Evolutionary conservation across 2,888 invertebrate genomes (phyloP).

Genomic region (Macrosoma leucophasiata): DNA sequence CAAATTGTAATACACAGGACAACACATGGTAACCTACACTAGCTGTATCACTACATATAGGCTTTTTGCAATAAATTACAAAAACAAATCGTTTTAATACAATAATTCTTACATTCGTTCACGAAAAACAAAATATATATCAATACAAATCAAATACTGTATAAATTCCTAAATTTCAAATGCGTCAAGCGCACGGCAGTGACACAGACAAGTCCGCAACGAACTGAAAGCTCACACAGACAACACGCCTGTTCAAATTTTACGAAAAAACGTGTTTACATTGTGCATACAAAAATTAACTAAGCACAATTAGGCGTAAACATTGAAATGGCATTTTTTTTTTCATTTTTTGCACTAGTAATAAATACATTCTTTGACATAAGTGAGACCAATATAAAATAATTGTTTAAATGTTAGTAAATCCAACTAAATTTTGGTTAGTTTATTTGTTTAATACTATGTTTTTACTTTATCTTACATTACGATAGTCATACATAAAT

Average conservation of each 20-base stretch:
- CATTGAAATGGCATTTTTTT: conserved; percentile 32
- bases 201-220: conserved; percentile 26
- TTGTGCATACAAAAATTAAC: conserved; percentile 20
- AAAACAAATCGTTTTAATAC: background rate
- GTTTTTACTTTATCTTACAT: conserved; percentile 43
- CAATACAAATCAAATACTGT: no score
- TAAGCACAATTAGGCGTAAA: conserved; percentile 20
- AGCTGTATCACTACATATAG: conserved; percentile 15
- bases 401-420: conserved; percentile 38
- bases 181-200: conserved; percentile 27
- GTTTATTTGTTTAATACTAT: conserved; percentile 48
- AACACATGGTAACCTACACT: conserved; percentile 32
- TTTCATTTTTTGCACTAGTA: conserved; percentile 24
- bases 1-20: conserved; percentile 24
- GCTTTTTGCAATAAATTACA: conserved; percentile 12
- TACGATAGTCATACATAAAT: conserved; percentile 44
- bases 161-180: no score
- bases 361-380: conserved; percentile 66
- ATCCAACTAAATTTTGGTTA: conserved; percentile 66
- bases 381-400: conserved; percentile 65
- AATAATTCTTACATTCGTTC: no score
- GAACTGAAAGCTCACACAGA: conserved; percentile 26
- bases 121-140: no score
- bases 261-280: no score
- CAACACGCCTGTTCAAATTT: no score